Percentiles rank a stretch among this genome's conserved stretches.
phyloP scores from a whole-genome alignment of 2,113 vertebrate species.

The Scolopax mira region DNA sequence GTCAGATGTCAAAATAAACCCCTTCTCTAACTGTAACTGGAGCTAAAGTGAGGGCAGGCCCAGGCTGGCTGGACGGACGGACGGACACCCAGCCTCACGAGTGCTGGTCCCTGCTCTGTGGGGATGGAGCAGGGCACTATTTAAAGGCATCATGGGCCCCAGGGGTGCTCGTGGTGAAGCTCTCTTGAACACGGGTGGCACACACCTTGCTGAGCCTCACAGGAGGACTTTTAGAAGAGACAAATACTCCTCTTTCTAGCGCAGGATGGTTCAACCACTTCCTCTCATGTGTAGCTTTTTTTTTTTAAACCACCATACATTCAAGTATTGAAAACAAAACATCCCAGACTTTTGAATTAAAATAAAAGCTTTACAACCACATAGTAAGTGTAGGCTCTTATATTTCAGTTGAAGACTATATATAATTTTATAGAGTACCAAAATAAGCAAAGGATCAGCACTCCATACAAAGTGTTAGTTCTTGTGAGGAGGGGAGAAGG shows the following conservation, averaged over 20 bases:
- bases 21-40: neutral
- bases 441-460: constrained; percentile 68
- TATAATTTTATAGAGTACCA: constrained; percentile 64
- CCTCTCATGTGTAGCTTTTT: neutral
- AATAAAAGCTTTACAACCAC: constrained; percentile 63
- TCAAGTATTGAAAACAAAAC: neutral
- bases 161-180: accelerated
- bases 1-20: neutral
- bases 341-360: constrained; percentile 36
- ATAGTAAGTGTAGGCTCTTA: constrained; percentile 53
- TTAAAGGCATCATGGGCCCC: accelerated
- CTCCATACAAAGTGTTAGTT: constrained; percentile 63
- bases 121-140: accelerated
- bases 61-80: accelerated
- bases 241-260: neutral
- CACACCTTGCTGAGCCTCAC: neutral
- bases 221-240: neutral
- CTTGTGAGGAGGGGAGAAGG: neutral
- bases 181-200: neutral
- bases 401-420: constrained; percentile 65
- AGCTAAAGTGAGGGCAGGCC: neutral
- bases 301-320: neutral
- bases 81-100: accelerated
- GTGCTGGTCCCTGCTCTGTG: neutral
- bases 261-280: neutral